Conservation (phyloP, 1,140 invertebrate genomes). For the Euura lappo region DNA sequence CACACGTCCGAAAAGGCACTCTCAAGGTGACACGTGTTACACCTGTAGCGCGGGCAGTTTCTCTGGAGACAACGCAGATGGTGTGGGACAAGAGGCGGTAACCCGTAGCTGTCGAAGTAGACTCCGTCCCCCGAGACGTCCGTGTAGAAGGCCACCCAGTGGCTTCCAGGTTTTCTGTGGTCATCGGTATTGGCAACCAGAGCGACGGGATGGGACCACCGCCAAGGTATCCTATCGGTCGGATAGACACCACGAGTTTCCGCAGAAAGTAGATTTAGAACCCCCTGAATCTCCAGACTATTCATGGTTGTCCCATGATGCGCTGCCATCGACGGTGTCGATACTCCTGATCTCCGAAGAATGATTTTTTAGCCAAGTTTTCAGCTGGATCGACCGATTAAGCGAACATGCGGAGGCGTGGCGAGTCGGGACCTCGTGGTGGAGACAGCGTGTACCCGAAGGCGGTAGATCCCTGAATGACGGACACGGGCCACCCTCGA, state of each 20-base stretch:
- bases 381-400: not conserved
- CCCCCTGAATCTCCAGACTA: not conserved
- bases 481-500: no score
- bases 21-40: conserved; percentile 8
- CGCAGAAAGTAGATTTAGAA: not conserved
- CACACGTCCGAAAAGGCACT: conserved; percentile 12
- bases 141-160: conserved; percentile 21
- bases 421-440: no score
- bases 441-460: no score
- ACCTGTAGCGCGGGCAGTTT: conserved; percentile 19
- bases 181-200: conserved; percentile 22
- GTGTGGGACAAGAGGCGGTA: conserved; percentile 21
- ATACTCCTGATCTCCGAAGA: no score
- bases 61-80: conserved; percentile 14
- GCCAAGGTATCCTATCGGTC: conserved; percentile 11
- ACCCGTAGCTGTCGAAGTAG: conserved; percentile 27
- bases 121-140: conserved; percentile 9
- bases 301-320: no score
- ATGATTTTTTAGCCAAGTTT: conserved; percentile 8
- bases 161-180: conserved; percentile 15
- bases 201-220: conserved; percentile 14
- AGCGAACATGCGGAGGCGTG: no score
- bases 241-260: conserved; percentile 11
- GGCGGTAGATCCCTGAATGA: no score
- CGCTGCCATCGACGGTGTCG: no score